A percentile compares a stretch with the other conserved stretches of the same genome.
These are phyloP conservation scores for Macrobrachium rosenbergii DNA, from an alignment of 1,140 invertebrate species.

Conservation along the genomic window DNA sequence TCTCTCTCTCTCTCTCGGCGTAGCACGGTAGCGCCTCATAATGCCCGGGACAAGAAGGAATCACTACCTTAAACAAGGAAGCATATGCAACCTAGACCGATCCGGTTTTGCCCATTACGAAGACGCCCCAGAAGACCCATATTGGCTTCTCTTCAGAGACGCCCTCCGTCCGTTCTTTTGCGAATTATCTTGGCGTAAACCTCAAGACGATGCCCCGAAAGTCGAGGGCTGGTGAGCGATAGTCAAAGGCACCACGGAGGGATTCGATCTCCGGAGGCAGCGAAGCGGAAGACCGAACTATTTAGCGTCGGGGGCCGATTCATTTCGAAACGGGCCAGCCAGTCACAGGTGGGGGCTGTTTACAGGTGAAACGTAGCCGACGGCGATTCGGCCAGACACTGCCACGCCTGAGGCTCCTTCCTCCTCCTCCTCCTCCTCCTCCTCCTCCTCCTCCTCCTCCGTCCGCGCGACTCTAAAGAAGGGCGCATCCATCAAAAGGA, in stretches of 20 bases:
- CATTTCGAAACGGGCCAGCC: not conserved
- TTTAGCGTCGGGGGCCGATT: not conserved
- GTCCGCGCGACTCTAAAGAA: not conserved
- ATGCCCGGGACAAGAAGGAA: conserved; percentile 50
- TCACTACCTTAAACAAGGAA: conserved; percentile 14
- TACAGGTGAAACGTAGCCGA: conserved; percentile 52
- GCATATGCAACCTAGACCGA: not conserved
- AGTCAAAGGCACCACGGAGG: not conserved
- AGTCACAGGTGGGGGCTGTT: conserved; percentile 51
- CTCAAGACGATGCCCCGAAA: conserved; percentile 24
- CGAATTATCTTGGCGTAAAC: conserved; percentile 29
- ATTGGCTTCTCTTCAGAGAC: not conserved
- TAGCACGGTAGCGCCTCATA: conserved; percentile 45
- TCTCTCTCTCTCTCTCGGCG: not conserved
- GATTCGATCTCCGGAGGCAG: not conserved
- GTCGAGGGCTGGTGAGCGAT: conserved; percentile 22
- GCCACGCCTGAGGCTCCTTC: conserved; percentile 34
- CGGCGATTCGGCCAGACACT: conserved; percentile 31
- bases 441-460: too few relatives aligned
- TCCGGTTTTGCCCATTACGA: not conserved
- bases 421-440: too few relatives aligned
- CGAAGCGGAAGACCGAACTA: not conserved
- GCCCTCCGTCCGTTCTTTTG: not conserved
- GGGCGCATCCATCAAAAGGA: conserved; percentile 36
- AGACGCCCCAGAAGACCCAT: not conserved